Conservation (phyloP, 2,888 invertebrate genomes). For the Acrobasis repandana region DNA sequence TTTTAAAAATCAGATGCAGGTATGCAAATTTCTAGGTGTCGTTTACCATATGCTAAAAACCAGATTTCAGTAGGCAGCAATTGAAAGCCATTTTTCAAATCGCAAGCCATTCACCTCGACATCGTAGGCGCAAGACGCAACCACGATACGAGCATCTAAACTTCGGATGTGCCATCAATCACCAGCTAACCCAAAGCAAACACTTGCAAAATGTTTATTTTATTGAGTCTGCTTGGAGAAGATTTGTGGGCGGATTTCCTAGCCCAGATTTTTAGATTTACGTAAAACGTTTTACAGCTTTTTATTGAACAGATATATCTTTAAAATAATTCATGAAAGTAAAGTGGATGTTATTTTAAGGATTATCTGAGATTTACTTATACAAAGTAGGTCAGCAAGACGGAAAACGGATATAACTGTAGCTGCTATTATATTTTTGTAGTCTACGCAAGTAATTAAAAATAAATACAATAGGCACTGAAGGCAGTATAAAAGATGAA, state of each 20-base stretch:
- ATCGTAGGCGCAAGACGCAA: constrained; percentile 2
- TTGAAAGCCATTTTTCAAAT: background rate
- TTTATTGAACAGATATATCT: constrained; percentile 13
- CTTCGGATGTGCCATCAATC: constrained; percentile 10
- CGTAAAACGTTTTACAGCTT: constrained; percentile 7
- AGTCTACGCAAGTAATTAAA: too few relatives aligned
- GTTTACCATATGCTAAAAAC: background rate
- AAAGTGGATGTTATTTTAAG: background rate
- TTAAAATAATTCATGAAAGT: background rate
- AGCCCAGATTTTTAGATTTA: constrained; percentile 2
- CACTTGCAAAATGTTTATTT: constrained; percentile 7
- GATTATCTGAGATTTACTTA: background rate
- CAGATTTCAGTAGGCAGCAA: background rate
- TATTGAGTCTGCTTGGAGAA: constrained; percentile 1
- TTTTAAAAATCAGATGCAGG: too few relatives aligned
- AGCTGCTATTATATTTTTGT: too few relatives aligned
- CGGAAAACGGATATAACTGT: too few relatives aligned
- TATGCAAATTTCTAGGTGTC: too few relatives aligned
- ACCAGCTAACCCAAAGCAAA: background rate
- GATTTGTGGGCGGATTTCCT: constrained; percentile 15
- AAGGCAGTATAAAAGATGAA: too few relatives aligned
- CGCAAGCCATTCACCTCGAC: constrained; percentile 15
- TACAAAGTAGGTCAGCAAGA: background rate
- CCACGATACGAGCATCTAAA: constrained; percentile 5
- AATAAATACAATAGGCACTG: too few relatives aligned